These are phyloP conservation scores for Cyphomyrmex costatus DNA, from an alignment of 1,140 invertebrate genomes.

Conservation along the genomic window DNA sequence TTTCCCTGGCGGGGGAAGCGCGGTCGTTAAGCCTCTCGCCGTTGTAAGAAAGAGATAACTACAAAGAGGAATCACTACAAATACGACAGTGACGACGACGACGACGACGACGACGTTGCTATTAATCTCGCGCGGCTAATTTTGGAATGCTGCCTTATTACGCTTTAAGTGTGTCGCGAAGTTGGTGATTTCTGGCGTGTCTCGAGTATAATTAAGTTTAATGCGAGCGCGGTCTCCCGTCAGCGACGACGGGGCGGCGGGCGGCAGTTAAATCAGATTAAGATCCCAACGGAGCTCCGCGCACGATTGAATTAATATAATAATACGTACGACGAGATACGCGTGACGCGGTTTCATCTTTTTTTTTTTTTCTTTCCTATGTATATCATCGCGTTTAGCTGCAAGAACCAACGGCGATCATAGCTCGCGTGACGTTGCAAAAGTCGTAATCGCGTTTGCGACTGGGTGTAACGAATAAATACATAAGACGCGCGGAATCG, in stretches of 20 bases:
- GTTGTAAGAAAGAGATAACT: constrained; percentile 14
- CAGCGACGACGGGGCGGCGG: constrained; percentile 12
- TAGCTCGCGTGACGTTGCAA: not conserved
- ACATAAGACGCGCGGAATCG: constrained; percentile 23
- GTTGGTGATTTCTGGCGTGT: constrained; percentile 62
- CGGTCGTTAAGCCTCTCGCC: not conserved
- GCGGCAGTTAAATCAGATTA: constrained; percentile 51
- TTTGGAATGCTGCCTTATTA: constrained; percentile 64
- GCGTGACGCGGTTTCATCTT: constrained; percentile 39
- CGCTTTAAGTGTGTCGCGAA: constrained; percentile 62
- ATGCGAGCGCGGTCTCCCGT: constrained; percentile 39
- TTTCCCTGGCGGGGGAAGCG: constrained; percentile 38
- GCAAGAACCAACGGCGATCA: constrained; percentile 17
- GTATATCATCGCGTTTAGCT: not conserved
- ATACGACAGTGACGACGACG: constrained; percentile 1
- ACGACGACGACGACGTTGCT: constrained; percentile 49
- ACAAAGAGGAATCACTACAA: not conserved
- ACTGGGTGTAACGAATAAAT: constrained; percentile 26
- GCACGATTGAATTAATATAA: constrained; percentile 59
- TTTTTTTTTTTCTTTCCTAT: not conserved
- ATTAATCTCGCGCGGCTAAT: constrained; percentile 60
- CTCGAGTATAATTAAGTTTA: constrained; percentile 62
- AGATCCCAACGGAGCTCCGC: constrained; percentile 45
- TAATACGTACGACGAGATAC: constrained; percentile 38
- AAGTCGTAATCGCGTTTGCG: constrained; percentile 4